phyloP scores from a whole-genome alignment of 2,888 invertebrate species.

The Nomada ruficornis region DNA sequence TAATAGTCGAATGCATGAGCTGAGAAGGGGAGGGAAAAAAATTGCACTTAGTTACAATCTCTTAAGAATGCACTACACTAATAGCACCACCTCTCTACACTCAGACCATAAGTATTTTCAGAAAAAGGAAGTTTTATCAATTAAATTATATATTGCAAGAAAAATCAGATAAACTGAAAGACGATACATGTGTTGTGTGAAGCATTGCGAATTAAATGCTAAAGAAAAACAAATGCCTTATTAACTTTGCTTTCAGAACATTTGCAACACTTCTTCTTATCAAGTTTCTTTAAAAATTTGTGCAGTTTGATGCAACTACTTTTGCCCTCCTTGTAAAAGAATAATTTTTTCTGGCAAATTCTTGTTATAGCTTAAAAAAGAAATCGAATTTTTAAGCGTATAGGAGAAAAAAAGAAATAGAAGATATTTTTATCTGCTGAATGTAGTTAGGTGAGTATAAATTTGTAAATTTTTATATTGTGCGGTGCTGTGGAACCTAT shows the following conservation, averaged over 20 bases:
- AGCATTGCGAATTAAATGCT: background rate
- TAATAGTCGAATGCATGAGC: slow-evolving; percentile 99
- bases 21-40: slow-evolving; percentile 85
- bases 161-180: slow-evolving; percentile 22
- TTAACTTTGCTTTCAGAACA: slow-evolving; percentile 23
- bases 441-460: slow-evolving; percentile 76
- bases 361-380: background rate
- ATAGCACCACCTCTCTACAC: slow-evolving; percentile 78
- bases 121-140: slow-evolving; percentile 26
- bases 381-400: background rate
- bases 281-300: slow-evolving; percentile 8
- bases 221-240: slow-evolving; percentile 4
- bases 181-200: background rate
- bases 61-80: slow-evolving; percentile 73
- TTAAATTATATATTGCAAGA: slow-evolving; percentile 18
- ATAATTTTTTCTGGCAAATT: slow-evolving; percentile 11
- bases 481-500: slow-evolving; percentile 64
- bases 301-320: slow-evolving; percentile 8
- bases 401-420: slow-evolving; percentile 9
- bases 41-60: slow-evolving; percentile 82
- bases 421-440: slow-evolving; percentile 66
- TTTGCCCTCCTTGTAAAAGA: slow-evolving; percentile 6
- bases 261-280: slow-evolving; percentile 9
- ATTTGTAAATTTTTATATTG: slow-evolving; percentile 68
- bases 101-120: slow-evolving; percentile 68